These are phyloP conservation scores for Cerastis rubricosa DNA, from an alignment of 2,888 invertebrate genomes.

Conservation along the genomic window DNA sequence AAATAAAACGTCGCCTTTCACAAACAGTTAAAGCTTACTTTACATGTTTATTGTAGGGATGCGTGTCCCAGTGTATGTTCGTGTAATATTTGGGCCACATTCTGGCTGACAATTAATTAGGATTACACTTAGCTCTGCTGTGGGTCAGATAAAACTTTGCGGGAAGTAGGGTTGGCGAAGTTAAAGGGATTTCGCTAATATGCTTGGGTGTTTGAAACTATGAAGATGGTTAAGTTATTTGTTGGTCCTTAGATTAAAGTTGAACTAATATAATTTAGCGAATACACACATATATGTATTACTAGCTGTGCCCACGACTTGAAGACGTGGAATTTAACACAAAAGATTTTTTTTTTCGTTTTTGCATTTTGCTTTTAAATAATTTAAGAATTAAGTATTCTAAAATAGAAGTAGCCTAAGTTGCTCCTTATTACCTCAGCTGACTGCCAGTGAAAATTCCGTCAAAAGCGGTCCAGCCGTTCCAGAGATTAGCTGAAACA, in stretches of 20 bases:
- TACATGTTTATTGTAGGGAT: conserved; percentile 46
- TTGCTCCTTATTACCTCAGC: too few relatives aligned
- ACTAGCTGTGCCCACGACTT: too few relatives aligned
- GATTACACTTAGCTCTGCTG: conserved; percentile 80
- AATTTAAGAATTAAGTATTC: too few relatives aligned
- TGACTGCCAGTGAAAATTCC: too few relatives aligned
- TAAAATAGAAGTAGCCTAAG: too few relatives aligned
- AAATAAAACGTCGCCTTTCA: conserved; percentile 41
- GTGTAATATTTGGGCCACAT: conserved; percentile 79
- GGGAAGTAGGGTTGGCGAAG: conserved; percentile 68
- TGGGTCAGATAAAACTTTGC: conserved; percentile 85
- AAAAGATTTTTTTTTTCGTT: too few relatives aligned
- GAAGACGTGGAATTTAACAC: too few relatives aligned
- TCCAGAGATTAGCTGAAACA: too few relatives aligned
- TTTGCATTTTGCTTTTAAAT: too few relatives aligned
- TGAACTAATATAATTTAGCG: neutral
- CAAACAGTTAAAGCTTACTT: conserved; percentile 36
- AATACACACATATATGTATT: neutral
- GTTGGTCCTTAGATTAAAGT: neutral
- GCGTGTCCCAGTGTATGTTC: conserved; percentile 70
- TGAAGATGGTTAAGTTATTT: conserved; percentile 22
- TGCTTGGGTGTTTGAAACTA: conserved; percentile 17
- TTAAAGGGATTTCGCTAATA: conserved; percentile 34
- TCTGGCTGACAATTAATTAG: conserved; percentile 87
- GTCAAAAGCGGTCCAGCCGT: too few relatives aligned